Conservation (phyloP, 2,888 invertebrate genomes). For the Xestia sexstrigata region DNA sequence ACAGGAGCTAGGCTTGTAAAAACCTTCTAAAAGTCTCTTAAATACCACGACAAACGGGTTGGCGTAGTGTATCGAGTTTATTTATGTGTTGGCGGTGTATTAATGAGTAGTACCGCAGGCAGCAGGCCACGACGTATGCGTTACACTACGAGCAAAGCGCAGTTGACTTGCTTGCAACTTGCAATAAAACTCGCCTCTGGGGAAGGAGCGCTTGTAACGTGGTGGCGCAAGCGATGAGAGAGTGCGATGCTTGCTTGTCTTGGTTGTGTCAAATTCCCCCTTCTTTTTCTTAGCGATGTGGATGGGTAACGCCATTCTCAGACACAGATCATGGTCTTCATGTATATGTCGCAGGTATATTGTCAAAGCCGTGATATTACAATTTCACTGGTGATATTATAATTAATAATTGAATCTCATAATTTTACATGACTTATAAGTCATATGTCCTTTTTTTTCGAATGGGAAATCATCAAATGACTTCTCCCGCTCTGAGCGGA, state of each 20-base stretch:
- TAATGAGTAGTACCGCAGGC: conserved; percentile 62
- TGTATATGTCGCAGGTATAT: no score
- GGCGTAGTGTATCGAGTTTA: conserved; percentile 38
- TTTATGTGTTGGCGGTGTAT: conserved; percentile 55
- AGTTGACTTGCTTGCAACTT: conserved; percentile 82
- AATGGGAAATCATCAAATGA: no score
- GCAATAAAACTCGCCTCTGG: conserved; percentile 85
- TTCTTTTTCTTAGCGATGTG: no score
- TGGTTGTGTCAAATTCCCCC: no score
- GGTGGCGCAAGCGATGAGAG: conserved; percentile 62
- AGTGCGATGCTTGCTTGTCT: neutral
- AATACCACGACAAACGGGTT: neutral
- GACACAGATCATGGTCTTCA: no score
- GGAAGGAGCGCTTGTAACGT: conserved; percentile 61
- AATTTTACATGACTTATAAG: no score
- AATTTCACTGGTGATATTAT: no score
- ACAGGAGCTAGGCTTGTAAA: neutral
- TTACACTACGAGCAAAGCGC: conserved; percentile 75
- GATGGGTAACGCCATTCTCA: no score
- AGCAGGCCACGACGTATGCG: conserved; percentile 68
- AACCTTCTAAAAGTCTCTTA: neutral
- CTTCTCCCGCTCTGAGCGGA: no score
- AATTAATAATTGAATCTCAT: no score
- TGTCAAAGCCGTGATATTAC: no score
- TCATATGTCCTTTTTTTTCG: no score